phyloP scores from a whole-genome alignment of 2,113 vertebrate genomes.

The Poeciliopsis occidentalis region DNA sequence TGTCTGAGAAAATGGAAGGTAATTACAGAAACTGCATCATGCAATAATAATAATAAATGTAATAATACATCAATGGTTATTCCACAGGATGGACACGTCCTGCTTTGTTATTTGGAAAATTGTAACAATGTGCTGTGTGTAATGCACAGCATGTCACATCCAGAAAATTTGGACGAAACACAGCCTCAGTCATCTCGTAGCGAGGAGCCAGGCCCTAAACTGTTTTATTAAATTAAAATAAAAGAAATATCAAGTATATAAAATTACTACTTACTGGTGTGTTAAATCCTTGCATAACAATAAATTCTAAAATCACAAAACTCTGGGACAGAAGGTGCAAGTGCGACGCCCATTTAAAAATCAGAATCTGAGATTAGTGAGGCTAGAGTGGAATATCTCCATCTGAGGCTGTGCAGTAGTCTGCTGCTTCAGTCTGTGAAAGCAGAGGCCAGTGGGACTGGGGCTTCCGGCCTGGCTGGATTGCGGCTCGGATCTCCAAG shows the following conservation, averaged over 20 bases:
- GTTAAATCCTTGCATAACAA: constrained; percentile 86
- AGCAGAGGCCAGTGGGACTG: constrained; percentile 68
- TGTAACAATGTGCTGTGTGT: constrained; percentile 30
- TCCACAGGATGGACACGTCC: constrained; percentile 2
- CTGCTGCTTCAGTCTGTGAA: constrained; percentile 72
- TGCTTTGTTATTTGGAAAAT: constrained; percentile 48
- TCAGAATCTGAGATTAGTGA: constrained; percentile 69
- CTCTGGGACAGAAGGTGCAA: constrained; percentile 66
- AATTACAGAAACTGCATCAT: not conserved
- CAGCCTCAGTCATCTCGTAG: constrained; percentile 13
- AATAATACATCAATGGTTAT: constrained; percentile 1
- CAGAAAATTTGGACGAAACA: constrained; percentile 19
- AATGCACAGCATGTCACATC: constrained; percentile 33
- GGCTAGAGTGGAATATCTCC: constrained; percentile 72
- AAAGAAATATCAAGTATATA: constrained; percentile 53
- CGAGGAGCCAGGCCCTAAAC: constrained; percentile 27
- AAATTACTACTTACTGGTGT: constrained; percentile 84
- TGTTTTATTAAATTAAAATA: constrained; percentile 36
- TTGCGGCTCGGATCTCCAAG: constrained; percentile 85
- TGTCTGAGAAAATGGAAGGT: not conserved
- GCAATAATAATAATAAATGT: constrained; percentile 7
- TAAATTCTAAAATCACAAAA: constrained; percentile 81
- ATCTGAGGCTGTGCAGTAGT: constrained; percentile 68
- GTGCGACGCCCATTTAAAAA: constrained; percentile 77
- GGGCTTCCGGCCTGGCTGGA: constrained; percentile 79